phyloP scores from a whole-genome alignment of 2,888 invertebrate genomes.

The Mythimna impura region DNA sequence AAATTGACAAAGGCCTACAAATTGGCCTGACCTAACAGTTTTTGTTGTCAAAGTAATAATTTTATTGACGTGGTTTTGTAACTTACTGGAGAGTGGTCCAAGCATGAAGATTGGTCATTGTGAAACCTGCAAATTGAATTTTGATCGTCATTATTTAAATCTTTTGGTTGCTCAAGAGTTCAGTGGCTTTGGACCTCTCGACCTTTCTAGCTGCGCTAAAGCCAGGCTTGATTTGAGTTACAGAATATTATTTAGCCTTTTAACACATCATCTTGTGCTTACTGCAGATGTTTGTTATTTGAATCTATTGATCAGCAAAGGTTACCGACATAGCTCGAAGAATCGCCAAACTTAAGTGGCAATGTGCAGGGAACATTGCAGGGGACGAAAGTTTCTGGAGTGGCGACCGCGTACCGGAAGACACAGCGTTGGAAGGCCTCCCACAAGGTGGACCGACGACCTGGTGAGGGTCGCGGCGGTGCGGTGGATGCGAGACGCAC shows the following conservation, averaged over 20 bases:
- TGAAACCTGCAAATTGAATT: conserved; percentile 14
- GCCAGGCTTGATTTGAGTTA: not conserved
- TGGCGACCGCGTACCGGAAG: too few species aligned
- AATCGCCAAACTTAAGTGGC: too few species aligned
- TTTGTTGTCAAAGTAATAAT: conserved; percentile 15
- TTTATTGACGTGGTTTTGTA: conserved; percentile 1
- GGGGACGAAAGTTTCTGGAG: too few species aligned
- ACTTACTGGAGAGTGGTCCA: not conserved
- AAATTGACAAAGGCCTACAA: conserved; percentile 14
- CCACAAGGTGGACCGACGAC: too few species aligned
- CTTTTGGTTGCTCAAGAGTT: conserved; percentile 21
- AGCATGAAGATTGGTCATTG: conserved; percentile 29
- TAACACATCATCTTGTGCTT: too few species aligned
- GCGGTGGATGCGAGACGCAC: too few species aligned
- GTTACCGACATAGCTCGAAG: too few species aligned
- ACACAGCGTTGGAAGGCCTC: too few species aligned
- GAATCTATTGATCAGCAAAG: too few species aligned
- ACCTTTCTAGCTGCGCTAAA: conserved; percentile 13
- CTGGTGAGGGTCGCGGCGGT: too few species aligned
- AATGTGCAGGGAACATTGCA: too few species aligned
- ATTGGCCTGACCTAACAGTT: conserved; percentile 16
- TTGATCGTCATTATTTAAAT: conserved; percentile 8
- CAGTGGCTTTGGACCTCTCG: not conserved
- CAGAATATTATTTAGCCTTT: not conserved
- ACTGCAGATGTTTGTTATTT: too few species aligned